phyloP scores from a whole-genome alignment of 2,888 invertebrate genomes.

The Hecatera dysodea region DNA sequence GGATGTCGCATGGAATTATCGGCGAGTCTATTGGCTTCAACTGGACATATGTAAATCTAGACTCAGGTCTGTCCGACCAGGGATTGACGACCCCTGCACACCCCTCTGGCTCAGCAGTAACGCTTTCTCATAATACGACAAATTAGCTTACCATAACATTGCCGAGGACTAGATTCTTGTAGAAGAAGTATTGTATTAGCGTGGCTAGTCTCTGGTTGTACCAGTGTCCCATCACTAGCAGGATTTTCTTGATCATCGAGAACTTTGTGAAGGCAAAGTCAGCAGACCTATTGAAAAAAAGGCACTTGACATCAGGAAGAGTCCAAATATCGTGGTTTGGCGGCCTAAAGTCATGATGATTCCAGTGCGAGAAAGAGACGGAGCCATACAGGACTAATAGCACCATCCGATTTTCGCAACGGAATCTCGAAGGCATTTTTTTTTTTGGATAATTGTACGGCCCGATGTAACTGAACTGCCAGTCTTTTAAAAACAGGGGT shows the following conservation, averaged over 20 bases:
- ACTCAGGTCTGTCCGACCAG: neutral
- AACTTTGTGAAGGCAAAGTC: constrained; percentile 97
- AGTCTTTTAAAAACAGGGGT: too few relatives aligned
- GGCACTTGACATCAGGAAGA: neutral
- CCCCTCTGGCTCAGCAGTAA: neutral
- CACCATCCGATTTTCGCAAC: too few relatives aligned
- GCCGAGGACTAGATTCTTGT: constrained; percentile 95
- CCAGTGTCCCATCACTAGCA: constrained; percentile 96
- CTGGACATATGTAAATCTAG: neutral
- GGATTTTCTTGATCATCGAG: constrained; percentile 93
- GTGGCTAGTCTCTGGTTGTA: constrained; percentile 94
- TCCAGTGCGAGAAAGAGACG: too few relatives aligned
- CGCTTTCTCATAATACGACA: neutral
- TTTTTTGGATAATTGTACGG: too few relatives aligned
- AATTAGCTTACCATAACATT: constrained; percentile 87
- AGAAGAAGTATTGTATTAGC: constrained; percentile 96
- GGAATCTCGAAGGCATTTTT: too few relatives aligned
- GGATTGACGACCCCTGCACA: neutral
- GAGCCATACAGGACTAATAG: too few relatives aligned
- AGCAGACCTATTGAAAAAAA: constrained; percentile 90
- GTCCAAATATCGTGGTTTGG: too few relatives aligned
- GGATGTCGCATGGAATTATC: neutral
- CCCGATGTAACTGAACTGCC: neutral
- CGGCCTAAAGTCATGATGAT: too few relatives aligned
- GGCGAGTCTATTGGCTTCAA: neutral